phyloP scores from a whole-genome alignment of 2,888 invertebrate species.

The Volucella bombylans region DNA sequence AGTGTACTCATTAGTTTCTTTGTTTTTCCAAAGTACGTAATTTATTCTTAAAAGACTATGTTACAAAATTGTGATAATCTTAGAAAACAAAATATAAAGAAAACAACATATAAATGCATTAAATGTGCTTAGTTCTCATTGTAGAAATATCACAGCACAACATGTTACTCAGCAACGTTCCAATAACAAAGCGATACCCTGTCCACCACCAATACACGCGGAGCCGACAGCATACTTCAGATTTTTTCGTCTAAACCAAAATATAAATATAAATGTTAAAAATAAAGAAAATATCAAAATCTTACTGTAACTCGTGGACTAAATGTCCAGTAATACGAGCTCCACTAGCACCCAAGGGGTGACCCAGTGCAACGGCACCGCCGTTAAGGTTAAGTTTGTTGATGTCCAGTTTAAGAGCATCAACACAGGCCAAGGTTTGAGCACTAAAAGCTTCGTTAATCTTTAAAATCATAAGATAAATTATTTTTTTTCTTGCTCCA shows the following conservation, averaged over 20 bases:
- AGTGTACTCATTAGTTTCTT: background rate
- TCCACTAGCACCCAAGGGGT: constrained; percentile 97
- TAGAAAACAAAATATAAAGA: background rate
- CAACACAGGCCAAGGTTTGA: constrained; percentile 95
- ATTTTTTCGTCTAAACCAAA: constrained; percentile 88
- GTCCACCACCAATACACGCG: constrained; percentile 99
- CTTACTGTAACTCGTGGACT: constrained; percentile 93
- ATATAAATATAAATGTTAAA: constrained; percentile 32
- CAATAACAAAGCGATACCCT: constrained; percentile 96
- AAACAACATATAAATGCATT: constrained; percentile 59
- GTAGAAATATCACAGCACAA: constrained; percentile 11
- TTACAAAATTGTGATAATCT: constrained; percentile 25
- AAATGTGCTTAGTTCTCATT: constrained; percentile 8
- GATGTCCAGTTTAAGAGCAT: constrained; percentile 92
- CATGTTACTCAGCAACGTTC: constrained; percentile 84
- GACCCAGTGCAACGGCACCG: constrained; percentile 98
- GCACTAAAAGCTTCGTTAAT: constrained; percentile 99
- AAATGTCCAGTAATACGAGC: constrained; percentile 95
- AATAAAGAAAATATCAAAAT: constrained; percentile 76
- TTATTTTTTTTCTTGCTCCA: background rate
- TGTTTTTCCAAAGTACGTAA: background rate
- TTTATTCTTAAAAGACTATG: constrained; percentile 17
- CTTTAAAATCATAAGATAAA: constrained; percentile 82
- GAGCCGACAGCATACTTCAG: constrained; percentile 95
- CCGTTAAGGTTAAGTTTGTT: constrained; percentile 96